Evolutionary conservation across 2,113 vertebrate genomes (phyloP).

Genomic region (Telmatochromis sp.): DNA sequence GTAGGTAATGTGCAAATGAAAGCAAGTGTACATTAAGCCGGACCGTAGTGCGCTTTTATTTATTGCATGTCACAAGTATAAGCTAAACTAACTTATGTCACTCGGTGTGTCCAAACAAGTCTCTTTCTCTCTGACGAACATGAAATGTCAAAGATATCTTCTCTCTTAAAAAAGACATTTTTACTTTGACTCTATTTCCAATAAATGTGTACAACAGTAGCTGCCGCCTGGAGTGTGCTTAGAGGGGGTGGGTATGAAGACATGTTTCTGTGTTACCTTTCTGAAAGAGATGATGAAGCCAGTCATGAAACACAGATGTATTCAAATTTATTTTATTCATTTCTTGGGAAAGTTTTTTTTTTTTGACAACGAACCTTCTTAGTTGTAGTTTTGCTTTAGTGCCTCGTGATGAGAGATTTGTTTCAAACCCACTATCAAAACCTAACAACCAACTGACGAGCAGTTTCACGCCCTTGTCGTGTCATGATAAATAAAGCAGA

Average conservation of each 20-base stretch:
- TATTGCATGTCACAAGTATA: constrained; percentile 70
- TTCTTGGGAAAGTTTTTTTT: not conserved
- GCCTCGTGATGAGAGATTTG: not conserved
- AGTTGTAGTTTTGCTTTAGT: not conserved
- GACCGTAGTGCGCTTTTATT: constrained; percentile 53
- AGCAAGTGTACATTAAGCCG: constrained; percentile 35
- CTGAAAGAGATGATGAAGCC: not conserved
- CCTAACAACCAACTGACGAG: not conserved
- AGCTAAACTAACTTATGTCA: constrained; percentile 59
- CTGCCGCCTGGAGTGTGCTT: not conserved
- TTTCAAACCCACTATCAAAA: not conserved
- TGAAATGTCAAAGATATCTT: constrained; percentile 39
- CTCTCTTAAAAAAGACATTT: constrained; percentile 37
- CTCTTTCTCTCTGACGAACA: not conserved
- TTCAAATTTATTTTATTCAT: not conserved
- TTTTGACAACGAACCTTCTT: not conserved
- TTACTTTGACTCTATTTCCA: constrained; percentile 70
- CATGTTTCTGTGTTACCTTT: not conserved
- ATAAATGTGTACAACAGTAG: constrained; percentile 61
- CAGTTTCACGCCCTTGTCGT: not conserved
- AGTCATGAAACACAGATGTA: not conserved
- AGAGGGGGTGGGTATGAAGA: fast-evolving
- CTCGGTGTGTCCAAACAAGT: constrained; percentile 15
- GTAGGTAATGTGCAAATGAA: constrained; percentile 42
- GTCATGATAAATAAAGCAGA: not conserved